Base-by-base conservation (phyloP, 2,888 invertebrate species). In the Brassicogethes aeneus region DNA sequence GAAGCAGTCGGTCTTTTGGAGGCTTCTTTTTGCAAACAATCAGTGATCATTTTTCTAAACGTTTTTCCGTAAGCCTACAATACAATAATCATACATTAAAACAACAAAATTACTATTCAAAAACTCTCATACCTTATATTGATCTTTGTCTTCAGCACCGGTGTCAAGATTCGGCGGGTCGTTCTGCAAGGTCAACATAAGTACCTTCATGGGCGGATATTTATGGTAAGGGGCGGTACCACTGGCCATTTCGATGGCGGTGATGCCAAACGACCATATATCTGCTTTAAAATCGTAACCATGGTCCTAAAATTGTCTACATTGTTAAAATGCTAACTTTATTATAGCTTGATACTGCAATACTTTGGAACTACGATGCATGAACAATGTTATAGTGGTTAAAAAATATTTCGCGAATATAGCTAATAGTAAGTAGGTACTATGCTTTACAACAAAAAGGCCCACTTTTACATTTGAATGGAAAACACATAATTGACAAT, bases 211-310 rank as follows among this genome's bases (percentile, higher is more conserved):
- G 1, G 99, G 95, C 17, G 99, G 95, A 66, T 91, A 97, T 67
- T 94, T 96, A 66, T 97, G 96, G 66, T 99, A 99, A 0, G 99
- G 99, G 0, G 99, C 97, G 0, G 95, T 95, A 10, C 94, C 94
- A 1, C 94, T 92, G 1, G 96, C 97, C 84, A 99, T 85, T 72
- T 99, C 99, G 54, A 99, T 96, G 0, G 97, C 96, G 1, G 97
- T 95, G 50, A 95, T 95, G 15, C 94, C 94, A 61, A 95, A 82
- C 55, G 90, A 82, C 93, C 93, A 87, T 53, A 89, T 89, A 60
- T 89, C 89, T 2, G 96, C 97, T 72, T 97, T 97, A 69, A 93
- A 97, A 70, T 97, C 96, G 62, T 97, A 99, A 2, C 97, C 97
- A 62, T 92, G 89, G 64, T 92, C 90, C 82, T 86, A 64, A 60